Evolutionary conservation across 2,888 invertebrate species (phyloP), one percentile per base, ranked within the genome.

Genomic region (Drosophila pseudotakahashii): DNA sequence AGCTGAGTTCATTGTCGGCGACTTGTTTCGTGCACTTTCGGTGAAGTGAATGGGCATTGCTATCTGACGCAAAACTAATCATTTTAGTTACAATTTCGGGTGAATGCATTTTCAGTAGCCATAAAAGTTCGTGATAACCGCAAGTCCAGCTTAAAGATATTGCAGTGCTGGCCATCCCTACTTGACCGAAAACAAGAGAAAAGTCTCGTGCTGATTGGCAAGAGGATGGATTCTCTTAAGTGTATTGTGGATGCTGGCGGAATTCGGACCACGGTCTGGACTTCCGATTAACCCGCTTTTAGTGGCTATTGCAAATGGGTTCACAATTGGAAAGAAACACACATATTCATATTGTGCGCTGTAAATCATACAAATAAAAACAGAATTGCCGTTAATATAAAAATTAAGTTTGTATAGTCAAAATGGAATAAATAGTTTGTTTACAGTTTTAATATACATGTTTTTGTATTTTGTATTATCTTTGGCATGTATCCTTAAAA

Each of bases 41-140:
- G 91, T 91, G 90, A 88, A 91, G 90, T 89, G 90, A 91, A 92
- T 92, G 92, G 89, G 90, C 92, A 92, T 92, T 90, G 91, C 92
- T 91, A 92, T 90, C 77, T 76, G 75, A 84, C 89, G 66, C 90
- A 90, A 90, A 90, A 90, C 90, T 90, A 89, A 88, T 80, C 84
- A 89, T 90, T 90, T 89, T 82, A 88, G 88, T 79, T 78, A 81
- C 90, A 88, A 89, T 86, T 87, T 76, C 66, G 68, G 48, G 57
- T 83, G 85, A 89, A 89, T 81, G 67, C 72, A 89, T 90, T 90
- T 83, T 54, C 85, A 84, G 77, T 75, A 81, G 80, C 74, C 81
- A 59, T 62, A 60, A 79, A 75, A 84, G 78, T 52, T 69, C 66
- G 73, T 67, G 55, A 77, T 72, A 81, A 78, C 73, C 74, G 76